Evolutionary conservation across 1,140 invertebrate genomes (phyloP), one percentile per base, ranked within the genome.

Genomic region (Atta cephalotes): DNA sequence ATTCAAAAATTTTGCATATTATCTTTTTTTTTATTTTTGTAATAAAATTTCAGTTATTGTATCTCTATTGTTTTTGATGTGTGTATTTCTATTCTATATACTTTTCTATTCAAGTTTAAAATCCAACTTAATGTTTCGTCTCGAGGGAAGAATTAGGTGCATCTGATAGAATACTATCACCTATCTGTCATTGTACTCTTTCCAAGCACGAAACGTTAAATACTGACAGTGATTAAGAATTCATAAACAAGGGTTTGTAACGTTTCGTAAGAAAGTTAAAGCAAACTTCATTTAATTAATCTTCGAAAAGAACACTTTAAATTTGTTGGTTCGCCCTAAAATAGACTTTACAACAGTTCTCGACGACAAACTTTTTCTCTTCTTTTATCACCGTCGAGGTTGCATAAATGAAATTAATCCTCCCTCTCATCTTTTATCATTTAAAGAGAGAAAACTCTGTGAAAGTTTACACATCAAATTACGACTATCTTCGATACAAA

Each of bases 381-480:
- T n/a, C 18, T 56, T 12, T 0, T 10, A 28, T 28, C 25, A 31
- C 28, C 21, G 16, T 28, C 18, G 76, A 35, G 4, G 18, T 28
- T 60, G 35, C 49, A 49, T 70, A 76, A 84, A 84, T 84, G 74
- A 76, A 76, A 76, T 84, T 84, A n/a, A 31, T 51, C 51, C 25
- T 49, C 63, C 7, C 25, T 62, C 80, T 51, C 25, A 14, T 80
- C 63, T 80, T 14, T 68, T 53, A 25, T 21, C 45, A 66, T 49
- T 63, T 25, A 16, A 81, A 68, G 16, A 70, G 21, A 10, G 16
- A 28, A 58, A n/a, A n/a, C 14, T 70, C 5, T 25, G 65, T 0
- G 9, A 80, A 56, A 39, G 7, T 53, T 53, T 66, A 58, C 7
- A 25, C 16, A 16, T 1, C 7, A 39, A 39, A 49, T 45, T n/a